Percentiles rank a stretch among this genome's conserved stretches.
Conservation (phyloP, 2,888 invertebrate genomes). For the Xiphydria camelus region DNA sequence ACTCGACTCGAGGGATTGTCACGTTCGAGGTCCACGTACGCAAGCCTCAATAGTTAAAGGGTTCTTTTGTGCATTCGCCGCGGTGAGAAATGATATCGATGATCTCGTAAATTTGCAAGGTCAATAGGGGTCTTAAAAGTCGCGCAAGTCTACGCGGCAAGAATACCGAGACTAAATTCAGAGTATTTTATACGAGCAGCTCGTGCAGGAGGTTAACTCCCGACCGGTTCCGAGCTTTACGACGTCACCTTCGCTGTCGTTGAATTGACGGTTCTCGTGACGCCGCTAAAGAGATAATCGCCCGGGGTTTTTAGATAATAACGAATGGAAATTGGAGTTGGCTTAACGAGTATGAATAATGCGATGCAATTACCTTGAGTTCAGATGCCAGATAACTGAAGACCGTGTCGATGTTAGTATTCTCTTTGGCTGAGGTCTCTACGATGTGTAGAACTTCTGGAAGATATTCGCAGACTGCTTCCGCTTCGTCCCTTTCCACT, state of each 20-base stretch:
- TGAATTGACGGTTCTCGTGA: slow-evolving; percentile 63
- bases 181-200: slow-evolving; percentile 40
- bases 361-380: slow-evolving; percentile 69
- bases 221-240: slow-evolving; percentile 47
- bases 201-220: slow-evolving; percentile 44
- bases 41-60: too few species aligned
- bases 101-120: too few species aligned
- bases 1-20: too few species aligned
- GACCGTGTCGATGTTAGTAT: slow-evolving; percentile 87
- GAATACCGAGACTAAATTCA: slow-evolving; percentile 15
- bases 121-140: not conserved
- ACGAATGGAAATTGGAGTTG: too few species aligned
- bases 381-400: slow-evolving; percentile 85
- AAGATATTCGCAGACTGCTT: slow-evolving; percentile 82
- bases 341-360: not conserved
- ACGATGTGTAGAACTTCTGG: slow-evolving; percentile 85
- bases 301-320: too few species aligned
- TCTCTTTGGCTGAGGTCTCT: slow-evolving; percentile 90
- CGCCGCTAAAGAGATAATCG: slow-evolving; percentile 67
- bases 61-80: too few species aligned
- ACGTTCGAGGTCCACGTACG: too few species aligned
- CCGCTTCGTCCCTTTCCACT: slow-evolving; percentile 84
- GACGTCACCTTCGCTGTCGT: slow-evolving; percentile 34
- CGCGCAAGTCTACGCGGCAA: not conserved
- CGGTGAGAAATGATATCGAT: too few species aligned